phyloP scores from a whole-genome alignment of 2,888 invertebrate genomes.

The Blera fallax region DNA sequence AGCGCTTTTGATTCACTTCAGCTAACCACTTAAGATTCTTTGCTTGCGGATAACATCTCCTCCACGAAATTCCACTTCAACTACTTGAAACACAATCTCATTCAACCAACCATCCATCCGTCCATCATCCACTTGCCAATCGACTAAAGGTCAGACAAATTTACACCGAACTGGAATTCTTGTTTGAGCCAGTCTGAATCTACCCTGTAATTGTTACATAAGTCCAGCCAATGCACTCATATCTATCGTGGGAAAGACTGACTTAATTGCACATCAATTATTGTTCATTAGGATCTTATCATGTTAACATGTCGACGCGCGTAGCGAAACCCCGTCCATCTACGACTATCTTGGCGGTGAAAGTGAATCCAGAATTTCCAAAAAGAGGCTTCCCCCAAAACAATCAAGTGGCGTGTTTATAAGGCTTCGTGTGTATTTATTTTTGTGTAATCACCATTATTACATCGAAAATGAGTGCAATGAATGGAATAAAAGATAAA shows the following conservation, averaged over 20 bases:
- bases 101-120: neutral
- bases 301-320: slow-evolving; percentile 7
- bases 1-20: slow-evolving; percentile 39
- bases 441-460: slow-evolving; percentile 34
- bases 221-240: neutral
- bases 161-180: slow-evolving; percentile 42
- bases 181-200: neutral
- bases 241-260: slow-evolving; percentile 47
- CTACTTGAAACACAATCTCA: slow-evolving; percentile 5
- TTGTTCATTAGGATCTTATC: neutral
- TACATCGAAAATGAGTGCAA: slow-evolving; percentile 22
- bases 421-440: slow-evolving; percentile 17
- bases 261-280: slow-evolving; percentile 48
- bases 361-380: slow-evolving; percentile 40
- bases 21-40: slow-evolving; percentile 28
- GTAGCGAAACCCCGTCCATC: neutral
- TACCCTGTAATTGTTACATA: neutral
- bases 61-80: slow-evolving; percentile 1
- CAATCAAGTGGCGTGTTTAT: slow-evolving; percentile 1
- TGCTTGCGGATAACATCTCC: slow-evolving; percentile 7
- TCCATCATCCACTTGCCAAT: neutral
- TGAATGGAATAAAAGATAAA: slow-evolving; percentile 3
- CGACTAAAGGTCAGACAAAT: slow-evolving; percentile 42
- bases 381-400: neutral
- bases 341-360: slow-evolving; percentile 37